Evolutionary conservation across 2,888 invertebrate species (phyloP), one percentile per base, ranked within the genome.

Genomic region (Gonocerus acuteangulatus): DNA sequence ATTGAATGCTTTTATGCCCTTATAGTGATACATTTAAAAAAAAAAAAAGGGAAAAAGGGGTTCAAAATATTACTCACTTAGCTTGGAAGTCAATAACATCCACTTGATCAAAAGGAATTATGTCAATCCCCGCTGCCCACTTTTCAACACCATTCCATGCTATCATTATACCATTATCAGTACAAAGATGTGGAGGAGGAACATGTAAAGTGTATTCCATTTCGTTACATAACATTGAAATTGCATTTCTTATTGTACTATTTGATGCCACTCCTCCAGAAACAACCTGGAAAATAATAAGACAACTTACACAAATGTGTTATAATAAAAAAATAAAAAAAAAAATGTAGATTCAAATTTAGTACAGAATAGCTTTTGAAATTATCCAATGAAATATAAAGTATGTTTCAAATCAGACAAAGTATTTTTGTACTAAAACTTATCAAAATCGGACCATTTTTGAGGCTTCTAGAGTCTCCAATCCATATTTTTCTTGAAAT

Each of bases 91-190:
- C 79, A 15, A 88, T 74, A 16, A 78, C 68, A 64, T 85, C 80
- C 49, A 86, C 77, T 71, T 84, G 77, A 4, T 73, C 68, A 48
- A 74, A 74, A 48, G 69, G 70, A 36, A 72, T 63, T 61, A 77
- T 67, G 56, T 82, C 83, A 64, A 76, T 68, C 18, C 79, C 75
- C 21, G 73, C 73, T 60, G 71, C 74, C 69, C 82, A 79, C 74
- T 83, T 86, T 75, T 96, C 95, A 56, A 94, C 78, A 7, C 93
- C 96, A 79, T 95, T 95, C 95, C 97, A 97, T 16, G 97, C 97
- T 69, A 99, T 91, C 99, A 99, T 99, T 32, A 95, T 82, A 6
- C 97, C 99, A 80, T 99, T 99, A 74, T 99, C 99, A 0, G 94
- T 95, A 73, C 99, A 99, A 9, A 94, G 79, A 71, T 81, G 79